These are phyloP conservation scores for Neuroterus valhalla DNA, from an alignment of 1,140 invertebrate species.

Conservation along the genomic window DNA sequence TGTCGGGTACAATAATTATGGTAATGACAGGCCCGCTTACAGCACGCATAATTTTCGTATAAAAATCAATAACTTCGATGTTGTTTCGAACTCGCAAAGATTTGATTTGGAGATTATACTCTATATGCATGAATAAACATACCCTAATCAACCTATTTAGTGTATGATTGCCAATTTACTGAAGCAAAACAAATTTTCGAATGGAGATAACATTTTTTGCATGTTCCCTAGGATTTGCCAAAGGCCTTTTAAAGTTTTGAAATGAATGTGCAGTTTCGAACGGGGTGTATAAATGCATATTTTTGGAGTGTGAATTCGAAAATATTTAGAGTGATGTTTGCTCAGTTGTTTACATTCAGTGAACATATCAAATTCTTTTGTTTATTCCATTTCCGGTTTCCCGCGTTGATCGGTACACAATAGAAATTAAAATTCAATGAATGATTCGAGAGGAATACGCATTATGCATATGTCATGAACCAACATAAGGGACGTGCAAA, in stretches of 20 bases:
- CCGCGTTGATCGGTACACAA: background rate
- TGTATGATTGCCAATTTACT: too few relatives aligned
- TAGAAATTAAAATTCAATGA: conserved; percentile 21
- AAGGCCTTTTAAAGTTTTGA: too few relatives aligned
- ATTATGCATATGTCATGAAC: conserved; percentile 3
- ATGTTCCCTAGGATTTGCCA: too few relatives aligned
- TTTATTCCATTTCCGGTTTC: conserved; percentile 20
- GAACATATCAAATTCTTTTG: conserved; percentile 21
- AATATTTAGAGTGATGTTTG: background rate
- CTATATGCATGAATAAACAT: too few relatives aligned
- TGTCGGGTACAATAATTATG: background rate
- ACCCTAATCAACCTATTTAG: too few relatives aligned
- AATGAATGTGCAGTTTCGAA: too few relatives aligned
- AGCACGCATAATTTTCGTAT: background rate
- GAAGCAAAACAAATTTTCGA: too few relatives aligned
- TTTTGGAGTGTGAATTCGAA: background rate
- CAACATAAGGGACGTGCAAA: conserved; percentile 9
- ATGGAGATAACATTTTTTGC: too few relatives aligned
- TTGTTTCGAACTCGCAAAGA: too few relatives aligned
- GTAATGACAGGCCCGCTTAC: background rate
- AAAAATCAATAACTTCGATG: conserved; percentile 1
- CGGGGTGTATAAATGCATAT: background rate
- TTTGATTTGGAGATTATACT: too few relatives aligned
- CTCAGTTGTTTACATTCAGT: background rate
- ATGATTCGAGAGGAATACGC: background rate